Base-by-base conservation (phyloP, 1,140 invertebrate species). In the Anastatus disparis region DNA sequence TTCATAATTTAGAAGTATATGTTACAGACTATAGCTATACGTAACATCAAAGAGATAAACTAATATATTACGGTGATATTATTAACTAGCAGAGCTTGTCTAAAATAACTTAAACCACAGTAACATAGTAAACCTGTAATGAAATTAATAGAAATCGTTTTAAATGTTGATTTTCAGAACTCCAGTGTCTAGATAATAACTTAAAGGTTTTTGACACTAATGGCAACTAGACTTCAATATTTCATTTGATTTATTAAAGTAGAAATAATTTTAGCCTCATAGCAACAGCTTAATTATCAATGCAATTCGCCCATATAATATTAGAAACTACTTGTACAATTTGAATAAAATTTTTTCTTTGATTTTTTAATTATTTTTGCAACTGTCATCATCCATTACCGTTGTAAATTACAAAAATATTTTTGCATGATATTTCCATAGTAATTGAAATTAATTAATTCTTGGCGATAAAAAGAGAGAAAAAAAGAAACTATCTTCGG, bases 141-240 rank as follows among this genome's bases (percentile, higher is more conserved):
- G 22, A 68, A 59, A 40, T 59, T 58, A 59, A 68, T 67, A 67
- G 27, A 58, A 58, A 35, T 50, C 26, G 26, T 50, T 67, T 59
- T 26, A 31, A 17, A 58, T 38, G 53, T 26, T 44, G 50, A 56
- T 17, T 65, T 55, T 66, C 52, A 20, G 9, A 13, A 66, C 52
- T 59, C 44, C 10, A 12, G 29, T 48, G 53, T 59, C 42, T 58
- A 12, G 26, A 38, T 58, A 48, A 67, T 67, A 46, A 58, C 20
- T 58, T 50, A 35, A 38, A 20, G n/a, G 20, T 31, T 35, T 50
- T 40, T 48, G 24, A 24, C 24, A 3, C n/a, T 29, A 48, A 58
- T 44, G 50, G 35, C 0, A 38, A 29, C 15, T 9, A 27, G 53
- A 10, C n/a, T 22, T 56, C 35, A 10, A 24, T 56, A 55, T 26